Percentiles rank a stretch among this genome's conserved stretches.
phyloP scores from a whole-genome alignment of 2,888 invertebrate species.

The Altica lythri region DNA sequence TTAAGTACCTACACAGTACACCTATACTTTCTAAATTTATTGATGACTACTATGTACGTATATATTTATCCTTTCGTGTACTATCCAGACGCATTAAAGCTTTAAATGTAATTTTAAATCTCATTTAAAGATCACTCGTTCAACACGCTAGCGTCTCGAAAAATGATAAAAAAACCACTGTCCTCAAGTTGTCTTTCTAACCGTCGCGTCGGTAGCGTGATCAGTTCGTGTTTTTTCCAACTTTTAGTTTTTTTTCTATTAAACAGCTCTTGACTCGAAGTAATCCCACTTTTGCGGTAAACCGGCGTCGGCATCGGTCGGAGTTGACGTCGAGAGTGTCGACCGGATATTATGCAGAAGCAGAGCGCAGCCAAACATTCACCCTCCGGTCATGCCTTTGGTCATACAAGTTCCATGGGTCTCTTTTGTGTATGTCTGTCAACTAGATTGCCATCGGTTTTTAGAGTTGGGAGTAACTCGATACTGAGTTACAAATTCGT shows the following conservation, averaged over 20 bases:
- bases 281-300: slow-evolving; percentile 33
- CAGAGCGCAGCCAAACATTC: slow-evolving; percentile 16
- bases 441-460: slow-evolving; percentile 4
- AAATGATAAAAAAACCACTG: too few relatives aligned
- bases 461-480: slow-evolving; percentile 8
- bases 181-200: too few relatives aligned
- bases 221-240: too few relatives aligned
- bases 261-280: slow-evolving; percentile 19
- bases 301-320: slow-evolving; percentile 41
- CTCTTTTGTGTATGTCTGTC: slow-evolving; percentile 32
- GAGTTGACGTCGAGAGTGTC: slow-evolving; percentile 35
- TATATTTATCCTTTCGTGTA: too few relatives aligned
- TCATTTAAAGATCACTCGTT: too few relatives aligned
- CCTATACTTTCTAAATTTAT: too few relatives aligned
- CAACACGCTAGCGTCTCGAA: too few relatives aligned
- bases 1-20: too few relatives aligned
- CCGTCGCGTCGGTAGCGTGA: too few relatives aligned
- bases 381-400: slow-evolving; percentile 24
- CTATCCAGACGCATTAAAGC: too few relatives aligned
- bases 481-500: background rate
- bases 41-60: too few relatives aligned
- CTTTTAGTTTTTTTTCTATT: slow-evolving; percentile 3
- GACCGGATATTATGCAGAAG: slow-evolving; percentile 39
- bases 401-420: slow-evolving; percentile 26
- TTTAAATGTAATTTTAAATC: too few relatives aligned